phyloP scores from a whole-genome alignment of 2,888 invertebrate species.

The Cataglyphis livida region DNA sequence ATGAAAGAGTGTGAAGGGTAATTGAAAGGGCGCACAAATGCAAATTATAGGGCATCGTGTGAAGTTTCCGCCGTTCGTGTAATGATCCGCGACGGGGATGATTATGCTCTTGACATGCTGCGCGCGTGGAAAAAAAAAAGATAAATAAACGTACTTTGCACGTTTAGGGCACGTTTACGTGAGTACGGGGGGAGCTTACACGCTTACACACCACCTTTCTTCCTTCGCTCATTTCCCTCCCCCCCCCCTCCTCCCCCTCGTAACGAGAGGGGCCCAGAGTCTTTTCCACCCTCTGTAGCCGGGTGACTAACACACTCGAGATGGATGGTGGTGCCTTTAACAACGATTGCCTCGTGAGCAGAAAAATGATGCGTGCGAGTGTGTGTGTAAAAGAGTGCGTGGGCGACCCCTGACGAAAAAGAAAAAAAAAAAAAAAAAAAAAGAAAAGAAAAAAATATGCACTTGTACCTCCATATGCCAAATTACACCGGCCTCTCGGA shows the following conservation, averaged over 20 bases:
- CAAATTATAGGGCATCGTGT: slow-evolving; percentile 29
- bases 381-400: slow-evolving; percentile 61
- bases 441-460: slow-evolving; percentile 47
- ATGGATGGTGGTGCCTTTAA: slow-evolving; percentile 64
- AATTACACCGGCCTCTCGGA: slow-evolving; percentile 45
- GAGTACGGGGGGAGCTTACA: slow-evolving; percentile 14
- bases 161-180: slow-evolving; percentile 30
- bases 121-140: slow-evolving; percentile 43
- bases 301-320: slow-evolving; percentile 66
- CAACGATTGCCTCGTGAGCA: slow-evolving; percentile 54
- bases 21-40: slow-evolving; percentile 8
- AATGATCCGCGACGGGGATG: slow-evolving; percentile 58
- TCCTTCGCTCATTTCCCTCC: slow-evolving; percentile 47
- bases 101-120: slow-evolving; percentile 58
- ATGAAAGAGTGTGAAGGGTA: not conserved
- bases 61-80: slow-evolving; percentile 31
- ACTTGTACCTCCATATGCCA: slow-evolving; percentile 26
- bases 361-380: slow-evolving; percentile 37
- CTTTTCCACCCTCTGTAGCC: slow-evolving; percentile 65
- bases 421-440: slow-evolving; percentile 61
- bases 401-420: slow-evolving; percentile 69
- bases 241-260: not conserved
- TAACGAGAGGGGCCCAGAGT: slow-evolving; percentile 47
- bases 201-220: slow-evolving; percentile 59
- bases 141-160: slow-evolving; percentile 52